Evolutionary conservation across 2,888 invertebrate species (phyloP).

Genomic region (Nymphalis urticae): DNA sequence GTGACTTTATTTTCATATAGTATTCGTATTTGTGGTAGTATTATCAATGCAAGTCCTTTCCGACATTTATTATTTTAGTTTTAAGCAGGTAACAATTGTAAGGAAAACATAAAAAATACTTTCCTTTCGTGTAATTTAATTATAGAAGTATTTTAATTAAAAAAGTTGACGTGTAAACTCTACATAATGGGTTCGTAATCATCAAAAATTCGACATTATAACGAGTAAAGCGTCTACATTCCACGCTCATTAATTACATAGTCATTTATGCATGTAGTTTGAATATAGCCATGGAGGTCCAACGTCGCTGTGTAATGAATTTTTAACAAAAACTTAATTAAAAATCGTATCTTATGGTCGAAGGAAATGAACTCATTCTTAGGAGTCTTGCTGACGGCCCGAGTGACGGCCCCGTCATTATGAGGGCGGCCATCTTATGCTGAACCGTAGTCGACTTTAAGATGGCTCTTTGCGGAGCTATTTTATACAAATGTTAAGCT

Average conservation of each 20-base stretch:
- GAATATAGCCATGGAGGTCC: conserved; percentile 58
- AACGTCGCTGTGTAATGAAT: conserved; percentile 75
- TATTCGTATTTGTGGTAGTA: no score
- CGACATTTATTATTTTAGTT: not conserved
- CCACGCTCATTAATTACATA: conserved; percentile 73
- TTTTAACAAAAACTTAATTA: conserved; percentile 82
- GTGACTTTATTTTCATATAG: no score
- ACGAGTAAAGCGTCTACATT: conserved; percentile 47
- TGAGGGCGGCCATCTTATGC: conserved; percentile 55
- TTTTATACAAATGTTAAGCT: conserved; percentile 15
- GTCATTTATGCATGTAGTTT: conserved; percentile 71
- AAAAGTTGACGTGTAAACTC: conserved; percentile 43
- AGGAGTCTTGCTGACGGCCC: conserved; percentile 72
- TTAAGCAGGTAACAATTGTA: not conserved
- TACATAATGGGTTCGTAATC: conserved; percentile 43
- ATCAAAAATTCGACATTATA: conserved; percentile 62
- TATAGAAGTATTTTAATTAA: conserved; percentile 39
- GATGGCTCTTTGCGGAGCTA: conserved; percentile 17
- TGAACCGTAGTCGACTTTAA: conserved; percentile 48
- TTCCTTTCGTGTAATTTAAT: conserved; percentile 5
- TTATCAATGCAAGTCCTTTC: not conserved
- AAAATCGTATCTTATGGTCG: conserved; percentile 80
- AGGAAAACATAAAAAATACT: not conserved
- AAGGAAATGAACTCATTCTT: conserved; percentile 82
- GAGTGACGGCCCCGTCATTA: conserved; percentile 77